Base-by-base conservation (phyloP, 2,797 vertebrate genomes). In the Cetoscarus ocellatus region DNA sequence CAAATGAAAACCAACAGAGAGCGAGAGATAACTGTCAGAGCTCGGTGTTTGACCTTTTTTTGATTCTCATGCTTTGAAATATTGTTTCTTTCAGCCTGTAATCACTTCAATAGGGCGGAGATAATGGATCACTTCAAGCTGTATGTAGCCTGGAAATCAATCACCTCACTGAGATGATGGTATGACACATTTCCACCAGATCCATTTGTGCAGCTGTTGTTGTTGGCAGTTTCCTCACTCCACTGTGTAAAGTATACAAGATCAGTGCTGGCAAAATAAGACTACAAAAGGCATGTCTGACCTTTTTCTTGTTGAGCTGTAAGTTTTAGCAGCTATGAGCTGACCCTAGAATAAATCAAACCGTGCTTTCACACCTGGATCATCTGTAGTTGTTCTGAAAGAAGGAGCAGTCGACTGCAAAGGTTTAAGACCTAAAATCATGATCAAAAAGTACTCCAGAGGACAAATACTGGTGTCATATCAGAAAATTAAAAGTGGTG, bases 171-270 rank as follows among this genome's bases (percentile, higher is more conserved):
- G 66, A 68, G 67, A 48, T 9, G n/a, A 55, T 58, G 72, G 55
- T 66, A 61, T 75, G 82, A 84, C 61, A 70, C 66, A 48, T 86
- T 77, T 79, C 66, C 56, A 82, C 40, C 36, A 68, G 66, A 82
- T 73, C 44, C 65, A 73, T 86, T 70, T 82, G 75, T 69, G 81
- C 90, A 91, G 88, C 88, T 89, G 88, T 65, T 82, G 67, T 76
- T 59, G 72, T 63, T 89, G 88, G 89, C 79, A 54, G 60, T 43
- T 67, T 67, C 71, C 66, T 68, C 53, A 58, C 67, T 70, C 61
- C 63, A 44, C 35, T 39, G 63, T 72, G 71, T 83, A 70, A 82
- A 75, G 47, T 75, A 70, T n/a, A 73, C 65, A 51, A 53, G 69
- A 60, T 61, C 65, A 73, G 13, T 56, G 49, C 53, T 86, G 67